Conservation (phyloP, 2,888 invertebrate genomes). For the Amphipyra berbera region DNA sequence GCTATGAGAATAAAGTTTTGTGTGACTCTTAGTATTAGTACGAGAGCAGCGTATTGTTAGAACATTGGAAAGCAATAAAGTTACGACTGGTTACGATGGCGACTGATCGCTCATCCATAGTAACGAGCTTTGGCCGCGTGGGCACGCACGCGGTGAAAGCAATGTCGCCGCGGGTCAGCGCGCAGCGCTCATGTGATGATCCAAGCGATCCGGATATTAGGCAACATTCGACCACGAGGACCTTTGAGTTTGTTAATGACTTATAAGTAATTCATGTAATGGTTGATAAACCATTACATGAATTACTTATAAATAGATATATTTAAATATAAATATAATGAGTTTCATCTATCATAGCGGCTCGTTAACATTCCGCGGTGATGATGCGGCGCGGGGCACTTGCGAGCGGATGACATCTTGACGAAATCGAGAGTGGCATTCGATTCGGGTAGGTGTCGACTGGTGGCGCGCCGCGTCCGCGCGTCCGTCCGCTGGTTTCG, state of each 20-base stretch:
- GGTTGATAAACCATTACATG: too few species aligned
- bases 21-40: constrained; percentile 17
- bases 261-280: background rate
- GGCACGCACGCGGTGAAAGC: constrained; percentile 49
- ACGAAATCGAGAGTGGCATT: constrained; percentile 80
- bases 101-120: constrained; percentile 22
- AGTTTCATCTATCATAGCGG: background rate
- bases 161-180: constrained; percentile 42
- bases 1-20: background rate
- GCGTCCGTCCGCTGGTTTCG: constrained; percentile 48
- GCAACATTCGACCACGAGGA: constrained; percentile 1
- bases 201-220: constrained; percentile 4
- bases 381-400: constrained; percentile 50
- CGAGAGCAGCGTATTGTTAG: constrained; percentile 28
- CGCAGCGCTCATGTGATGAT: constrained; percentile 3
- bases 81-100: constrained; percentile 42
- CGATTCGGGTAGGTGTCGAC: constrained; percentile 55
- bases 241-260: background rate
- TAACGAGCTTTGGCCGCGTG: constrained; percentile 29
- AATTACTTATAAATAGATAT: too few species aligned
- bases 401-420: constrained; percentile 57
- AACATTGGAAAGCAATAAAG: constrained; percentile 53
- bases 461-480: constrained; percentile 51
- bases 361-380: constrained; percentile 62
- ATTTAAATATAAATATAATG: background rate